These are phyloP conservation scores for Chamaea fasciata DNA, from an alignment of 2,113 vertebrate species.

Conservation along the genomic window DNA sequence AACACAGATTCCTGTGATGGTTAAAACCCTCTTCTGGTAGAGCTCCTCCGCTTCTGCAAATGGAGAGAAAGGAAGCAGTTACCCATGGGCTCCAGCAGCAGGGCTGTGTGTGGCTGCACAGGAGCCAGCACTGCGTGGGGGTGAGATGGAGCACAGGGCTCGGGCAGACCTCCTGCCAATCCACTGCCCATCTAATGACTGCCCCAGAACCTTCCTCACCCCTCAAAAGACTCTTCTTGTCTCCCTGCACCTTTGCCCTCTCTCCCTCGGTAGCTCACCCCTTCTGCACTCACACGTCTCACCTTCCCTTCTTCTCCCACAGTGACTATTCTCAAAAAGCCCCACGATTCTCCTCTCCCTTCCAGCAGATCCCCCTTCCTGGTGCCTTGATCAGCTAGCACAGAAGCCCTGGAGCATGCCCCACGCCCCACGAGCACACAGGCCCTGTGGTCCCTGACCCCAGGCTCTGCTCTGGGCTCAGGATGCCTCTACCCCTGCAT, in stretches of 20 bases:
- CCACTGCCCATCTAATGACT: background rate
- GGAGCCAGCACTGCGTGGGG: background rate
- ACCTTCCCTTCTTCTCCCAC: background rate
- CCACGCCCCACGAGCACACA: background rate
- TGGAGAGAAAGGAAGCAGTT: slow-evolving; percentile 50
- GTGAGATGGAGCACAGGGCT: background rate
- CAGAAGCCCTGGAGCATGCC: background rate
- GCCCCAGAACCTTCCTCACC: background rate
- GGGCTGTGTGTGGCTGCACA: background rate
- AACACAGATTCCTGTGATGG: slow-evolving; percentile 98
- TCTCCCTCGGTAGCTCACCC: background rate
- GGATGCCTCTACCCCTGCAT: slow-evolving; percentile 8
- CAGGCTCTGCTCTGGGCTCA: slow-evolving; percentile 21
- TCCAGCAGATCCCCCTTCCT: background rate
- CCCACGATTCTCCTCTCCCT: background rate
- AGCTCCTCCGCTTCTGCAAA: slow-evolving; percentile 96
- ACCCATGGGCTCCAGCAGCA: background rate
- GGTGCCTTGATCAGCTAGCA: background rate
- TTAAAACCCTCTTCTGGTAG: slow-evolving; percentile 98
- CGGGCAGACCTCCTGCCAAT: background rate
- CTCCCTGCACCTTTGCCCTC: background rate
- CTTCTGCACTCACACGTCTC: background rate
- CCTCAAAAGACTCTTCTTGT: background rate
- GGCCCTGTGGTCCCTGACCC: background rate
- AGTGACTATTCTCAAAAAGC: background rate